Conservation (phyloP, 2,888 invertebrate species). For the Epinotia demarniana region DNA sequence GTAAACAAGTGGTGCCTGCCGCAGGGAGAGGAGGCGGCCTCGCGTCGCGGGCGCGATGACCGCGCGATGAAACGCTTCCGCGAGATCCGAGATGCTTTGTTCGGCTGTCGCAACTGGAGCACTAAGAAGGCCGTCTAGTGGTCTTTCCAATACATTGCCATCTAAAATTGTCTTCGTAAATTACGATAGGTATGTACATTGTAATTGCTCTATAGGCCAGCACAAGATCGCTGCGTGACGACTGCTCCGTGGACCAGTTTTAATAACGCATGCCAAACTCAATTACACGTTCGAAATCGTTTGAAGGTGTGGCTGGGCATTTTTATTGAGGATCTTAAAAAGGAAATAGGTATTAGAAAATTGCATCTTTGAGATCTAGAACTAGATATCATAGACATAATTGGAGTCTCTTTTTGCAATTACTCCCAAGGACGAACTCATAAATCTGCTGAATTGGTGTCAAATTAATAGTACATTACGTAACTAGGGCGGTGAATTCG, state of each 20-base stretch:
- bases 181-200: conserved; percentile 54
- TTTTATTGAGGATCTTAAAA: conserved; percentile 28
- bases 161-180: conserved; percentile 55
- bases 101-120: conserved; percentile 56
- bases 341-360: conserved; percentile 25
- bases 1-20: conserved; percentile 11
- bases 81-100: conserved; percentile 60
- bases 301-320: conserved; percentile 23
- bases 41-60: conserved; percentile 41
- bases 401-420: conserved; percentile 16
- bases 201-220: conserved; percentile 52
- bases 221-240: conserved; percentile 40
- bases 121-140: conserved; percentile 73
- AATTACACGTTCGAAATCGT: conserved; percentile 37
- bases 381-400: conserved; percentile 34
- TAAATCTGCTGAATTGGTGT: conserved; percentile 9
- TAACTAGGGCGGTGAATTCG: no score
- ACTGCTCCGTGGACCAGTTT: conserved; percentile 39
- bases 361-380: conserved; percentile 19
- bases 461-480: no score
- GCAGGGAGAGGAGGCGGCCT: conserved; percentile 44
- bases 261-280: conserved; percentile 43
- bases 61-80: conserved; percentile 59
- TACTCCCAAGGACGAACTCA: conserved; percentile 20
- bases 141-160: conserved; percentile 59